Base-by-base conservation (phyloP, 2,113 vertebrate species). In the Promerops cafer region DNA sequence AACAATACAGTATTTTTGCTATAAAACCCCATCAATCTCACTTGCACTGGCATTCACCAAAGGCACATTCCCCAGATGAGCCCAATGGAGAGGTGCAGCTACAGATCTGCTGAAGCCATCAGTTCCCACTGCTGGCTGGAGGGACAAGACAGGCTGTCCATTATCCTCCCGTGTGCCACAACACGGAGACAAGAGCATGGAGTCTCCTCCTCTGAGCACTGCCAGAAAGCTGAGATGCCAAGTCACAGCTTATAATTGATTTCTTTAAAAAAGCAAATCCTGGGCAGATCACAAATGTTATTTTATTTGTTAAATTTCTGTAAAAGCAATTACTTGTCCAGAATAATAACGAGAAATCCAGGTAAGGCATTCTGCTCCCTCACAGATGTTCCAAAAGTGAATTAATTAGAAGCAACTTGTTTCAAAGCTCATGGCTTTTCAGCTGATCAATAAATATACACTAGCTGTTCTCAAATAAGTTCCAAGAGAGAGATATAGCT, bases 21-120 rank as follows among this genome's bases (percentile, higher is more conserved):
- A 63, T 82, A 89, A 92, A 95, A 81, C 31, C 23, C 49, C 91
- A 92, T 94, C 83, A 63, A 91, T 91, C 91, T 94, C 83, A 81
- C 80, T 94, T 83, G 52, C 64, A 70, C 52, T 89, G 2, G 64
- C 56, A 66, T 69, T 92, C 91, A 81, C 20, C n/a, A 74, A 64
- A 82, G 72, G 57, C 68, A 83, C 35, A 54, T 76, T 90, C 45
- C 61, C 78, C 68, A 76, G 35, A 80, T 30, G 54, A 90, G 75
- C 57, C 75, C 90, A 76, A 4, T 3, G 1, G 79, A 93, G 79
- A 27, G 0, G 26, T 37, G 45, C 42, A n/a, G 63, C 56, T 21
- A 65, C 83, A 83, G 65, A 85, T 81, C 66, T 87, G 47, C 65
- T 3, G 22, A 60, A 94, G 40, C 81, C 71, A 89, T 50, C 87